Percentiles rank a stretch among this genome's conserved stretches.
Conservation (phyloP, 2,888 invertebrate genomes). For the Drosophila affinis region DNA sequence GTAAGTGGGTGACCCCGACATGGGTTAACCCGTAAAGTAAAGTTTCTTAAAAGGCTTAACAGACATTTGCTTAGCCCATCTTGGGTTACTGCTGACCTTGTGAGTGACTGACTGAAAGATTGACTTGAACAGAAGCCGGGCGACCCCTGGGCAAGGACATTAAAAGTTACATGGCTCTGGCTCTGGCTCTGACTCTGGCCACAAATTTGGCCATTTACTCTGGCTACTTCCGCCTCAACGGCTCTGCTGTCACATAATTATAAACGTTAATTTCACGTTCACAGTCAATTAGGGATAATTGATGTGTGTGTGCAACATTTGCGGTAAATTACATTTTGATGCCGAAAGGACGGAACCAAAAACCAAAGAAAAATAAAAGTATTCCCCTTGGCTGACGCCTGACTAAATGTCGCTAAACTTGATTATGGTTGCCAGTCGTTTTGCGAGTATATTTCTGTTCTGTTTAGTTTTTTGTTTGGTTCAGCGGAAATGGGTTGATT, state of each 20-base stretch:
- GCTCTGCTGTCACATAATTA: slow-evolving; percentile 76
- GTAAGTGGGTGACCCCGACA: slow-evolving; percentile 8
- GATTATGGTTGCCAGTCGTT: neutral
- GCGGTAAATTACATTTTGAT: slow-evolving; percentile 80
- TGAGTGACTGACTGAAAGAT: slow-evolving; percentile 1
- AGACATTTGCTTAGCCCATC: slow-evolving; percentile 7
- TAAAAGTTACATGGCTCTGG: slow-evolving; percentile 30
- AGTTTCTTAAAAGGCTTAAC: slow-evolving; percentile 29
- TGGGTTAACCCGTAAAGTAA: slow-evolving; percentile 3
- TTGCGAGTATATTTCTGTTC: slow-evolving; percentile 24
- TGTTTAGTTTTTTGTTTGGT: slow-evolving; percentile 20
- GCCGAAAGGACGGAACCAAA: slow-evolving; percentile 19
- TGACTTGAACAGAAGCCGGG: neutral
- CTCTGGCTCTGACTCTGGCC: neutral
- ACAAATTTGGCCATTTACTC: slow-evolving; percentile 6
- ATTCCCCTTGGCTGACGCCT: neutral
- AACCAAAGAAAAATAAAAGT: slow-evolving; percentile 15
- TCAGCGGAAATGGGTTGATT: slow-evolving; percentile 61
- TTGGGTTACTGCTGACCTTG: slow-evolving; percentile 11
- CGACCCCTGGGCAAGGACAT: slow-evolving; percentile 23
- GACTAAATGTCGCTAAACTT: slow-evolving; percentile 8
- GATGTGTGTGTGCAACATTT: slow-evolving; percentile 77
- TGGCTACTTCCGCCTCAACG: slow-evolving; percentile 32
- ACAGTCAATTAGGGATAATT: slow-evolving; percentile 80
- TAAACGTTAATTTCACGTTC: slow-evolving; percentile 78